These are phyloP conservation scores for Procapra przewalskii DNA, from an alignment of 2,113 vertebrate species.

Conservation along the genomic window DNA sequence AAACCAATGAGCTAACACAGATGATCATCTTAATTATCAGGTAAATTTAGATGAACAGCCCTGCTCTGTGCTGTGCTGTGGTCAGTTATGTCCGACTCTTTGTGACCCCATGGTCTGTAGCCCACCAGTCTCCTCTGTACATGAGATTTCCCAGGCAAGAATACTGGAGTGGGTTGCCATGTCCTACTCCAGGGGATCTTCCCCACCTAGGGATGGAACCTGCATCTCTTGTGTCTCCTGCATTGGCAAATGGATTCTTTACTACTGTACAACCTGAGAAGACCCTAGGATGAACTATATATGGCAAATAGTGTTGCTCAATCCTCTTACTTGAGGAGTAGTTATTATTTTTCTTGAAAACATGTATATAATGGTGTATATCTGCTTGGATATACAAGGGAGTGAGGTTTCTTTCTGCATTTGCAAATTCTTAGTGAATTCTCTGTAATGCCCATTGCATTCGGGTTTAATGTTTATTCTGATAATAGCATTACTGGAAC, in stretches of 20 bases:
- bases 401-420: neutral
- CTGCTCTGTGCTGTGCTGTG: neutral
- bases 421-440: neutral
- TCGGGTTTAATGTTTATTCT: neutral
- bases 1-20: neutral
- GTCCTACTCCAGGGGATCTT: neutral
- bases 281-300: neutral
- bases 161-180: neutral
- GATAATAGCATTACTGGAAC: neutral
- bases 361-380: neutral
- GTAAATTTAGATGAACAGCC: neutral
- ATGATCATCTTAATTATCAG: neutral
- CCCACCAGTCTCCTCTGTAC: neutral
- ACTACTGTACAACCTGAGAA: neutral
- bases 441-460: neutral
- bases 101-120: neutral
- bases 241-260: neutral
- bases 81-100: neutral
- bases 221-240: neutral
- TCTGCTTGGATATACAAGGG: neutral
- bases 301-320: neutral
- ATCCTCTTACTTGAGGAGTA: neutral
- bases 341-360: neutral
- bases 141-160: neutral
- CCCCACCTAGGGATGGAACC: neutral